Evolutionary conservation across 1,140 invertebrate species (phyloP), one percentile per base, ranked within the genome.

Genomic region (Neodiprion virginianus): DNA sequence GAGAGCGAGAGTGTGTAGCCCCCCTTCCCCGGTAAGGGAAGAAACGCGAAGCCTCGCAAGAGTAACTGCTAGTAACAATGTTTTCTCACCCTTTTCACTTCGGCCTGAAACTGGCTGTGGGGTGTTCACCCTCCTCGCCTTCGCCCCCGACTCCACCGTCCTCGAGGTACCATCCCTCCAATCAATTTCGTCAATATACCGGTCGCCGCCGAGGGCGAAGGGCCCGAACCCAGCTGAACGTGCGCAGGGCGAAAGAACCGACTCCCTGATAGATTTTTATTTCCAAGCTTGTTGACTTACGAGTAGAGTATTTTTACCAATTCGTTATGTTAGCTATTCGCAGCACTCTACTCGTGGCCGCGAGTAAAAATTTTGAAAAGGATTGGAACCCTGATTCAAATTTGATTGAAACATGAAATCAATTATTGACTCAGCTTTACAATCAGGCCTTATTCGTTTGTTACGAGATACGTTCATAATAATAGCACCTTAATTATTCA

Each of bases 111-210:
- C 53, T 61, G 53, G 53, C 53, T 61, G n/a, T 17, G 53, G 53
- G 53, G 53, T 17, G 53, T 61, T 61, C 53, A 61, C 53, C 53
- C 53, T 61, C 53, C 53, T 61, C 11, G 11, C n/a, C 53, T 61
- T 61, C 8, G 53, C 8, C 11, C 53, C 3, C 53, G 11, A 17
- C 11, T 61, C 11, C n/a, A 61, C 53, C n/a, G 28, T 61, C n/a
- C n/a, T 61, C 53, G 11, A 14, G 53, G 53, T 83, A 82, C 79
- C 83, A 77, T 79, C 79, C 80, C 81, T 80, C 80, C 85, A 86
- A 87, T 87, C 85, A 87, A 87, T 86, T 87, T 86, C 84, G 83
- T 86, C 85, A 87, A 87, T 87, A 61, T 61, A 85, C 82, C 81
- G 85, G 83, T 87, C 85, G 84, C 85, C 86, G 84, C 81, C 79